Evolutionary conservation across 2,888 invertebrate genomes (phyloP).

Genomic region (Epinotia brunnichana): DNA sequence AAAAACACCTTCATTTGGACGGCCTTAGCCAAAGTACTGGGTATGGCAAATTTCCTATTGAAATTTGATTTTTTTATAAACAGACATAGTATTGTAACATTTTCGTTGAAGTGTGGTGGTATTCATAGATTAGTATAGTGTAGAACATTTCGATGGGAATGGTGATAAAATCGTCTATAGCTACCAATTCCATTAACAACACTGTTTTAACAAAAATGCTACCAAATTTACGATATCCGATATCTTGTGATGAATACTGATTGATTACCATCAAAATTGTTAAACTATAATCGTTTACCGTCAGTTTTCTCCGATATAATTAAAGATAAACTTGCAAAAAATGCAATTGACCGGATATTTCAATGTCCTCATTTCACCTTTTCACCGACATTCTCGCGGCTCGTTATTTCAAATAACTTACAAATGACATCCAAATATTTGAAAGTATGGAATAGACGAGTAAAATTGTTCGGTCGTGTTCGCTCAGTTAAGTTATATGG

Average conservation of each 20-base stretch:
- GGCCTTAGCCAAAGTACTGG: too few relatives aligned
- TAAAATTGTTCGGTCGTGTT: slow-evolving; percentile 38
- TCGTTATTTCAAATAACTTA: slow-evolving; percentile 36
- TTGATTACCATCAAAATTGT: slow-evolving; percentile 5
- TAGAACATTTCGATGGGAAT: too few relatives aligned
- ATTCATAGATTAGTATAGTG: too few relatives aligned
- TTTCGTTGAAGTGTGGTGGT: too few relatives aligned
- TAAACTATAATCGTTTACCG: neutral
- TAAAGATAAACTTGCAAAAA: slow-evolving; percentile 22
- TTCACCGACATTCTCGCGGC: slow-evolving; percentile 34
- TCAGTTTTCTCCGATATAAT: slow-evolving; percentile 14
- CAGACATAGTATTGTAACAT: too few relatives aligned
- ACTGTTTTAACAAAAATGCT: too few relatives aligned
- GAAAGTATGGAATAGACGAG: slow-evolving; percentile 40
- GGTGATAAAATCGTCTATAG: too few relatives aligned
- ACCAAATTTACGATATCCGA: neutral
- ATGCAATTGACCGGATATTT: slow-evolving; percentile 29
- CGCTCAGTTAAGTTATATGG: slow-evolving; percentile 34
- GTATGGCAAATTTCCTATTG: too few relatives aligned
- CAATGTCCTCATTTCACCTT: slow-evolving; percentile 36
- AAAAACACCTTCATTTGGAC: too few relatives aligned
- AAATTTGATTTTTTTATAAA: too few relatives aligned
- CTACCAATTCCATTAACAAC: too few relatives aligned
- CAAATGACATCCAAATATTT: slow-evolving; percentile 44
- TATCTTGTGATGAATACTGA: neutral